Conservation (phyloP, 2,888 invertebrate species). For the Andricus curvator region DNA sequence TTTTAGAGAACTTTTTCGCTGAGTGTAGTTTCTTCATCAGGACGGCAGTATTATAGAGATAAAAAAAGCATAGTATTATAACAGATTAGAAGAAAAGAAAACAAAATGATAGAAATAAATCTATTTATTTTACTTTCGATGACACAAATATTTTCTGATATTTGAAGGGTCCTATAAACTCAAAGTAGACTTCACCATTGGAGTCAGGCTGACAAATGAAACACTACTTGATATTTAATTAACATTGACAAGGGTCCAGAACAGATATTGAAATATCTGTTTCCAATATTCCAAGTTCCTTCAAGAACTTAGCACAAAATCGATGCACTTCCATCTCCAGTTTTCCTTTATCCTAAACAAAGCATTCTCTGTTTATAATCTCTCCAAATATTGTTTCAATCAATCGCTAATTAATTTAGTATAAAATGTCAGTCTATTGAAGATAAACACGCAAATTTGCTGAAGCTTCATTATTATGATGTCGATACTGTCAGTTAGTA, state of each 20-base stretch:
- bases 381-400: not conserved
- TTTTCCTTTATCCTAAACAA: not conserved
- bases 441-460: not conserved
- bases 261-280: conserved; percentile 36
- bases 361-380: not conserved
- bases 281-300: conserved; percentile 22
- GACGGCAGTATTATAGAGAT: too few relatives aligned
- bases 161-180: not conserved
- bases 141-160: not conserved
- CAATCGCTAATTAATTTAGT: not conserved
- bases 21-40: too few relatives aligned
- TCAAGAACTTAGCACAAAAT: conserved; percentile 1
- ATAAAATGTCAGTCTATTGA: not conserved
- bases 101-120: too few relatives aligned
- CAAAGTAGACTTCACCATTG: not conserved
- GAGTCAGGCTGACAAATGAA: conserved; percentile 9
- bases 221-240: conserved; percentile 23
- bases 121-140: not conserved
- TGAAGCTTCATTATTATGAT: not conserved
- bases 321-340: not conserved
- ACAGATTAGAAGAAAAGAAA: too few relatives aligned
- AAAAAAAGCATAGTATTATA: too few relatives aligned
- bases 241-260: conserved; percentile 22
- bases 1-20: too few relatives aligned
- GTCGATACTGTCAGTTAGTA: not conserved